phyloP scores from a whole-genome alignment of 2,888 invertebrate genomes.

The Fragum whitleyi region DNA sequence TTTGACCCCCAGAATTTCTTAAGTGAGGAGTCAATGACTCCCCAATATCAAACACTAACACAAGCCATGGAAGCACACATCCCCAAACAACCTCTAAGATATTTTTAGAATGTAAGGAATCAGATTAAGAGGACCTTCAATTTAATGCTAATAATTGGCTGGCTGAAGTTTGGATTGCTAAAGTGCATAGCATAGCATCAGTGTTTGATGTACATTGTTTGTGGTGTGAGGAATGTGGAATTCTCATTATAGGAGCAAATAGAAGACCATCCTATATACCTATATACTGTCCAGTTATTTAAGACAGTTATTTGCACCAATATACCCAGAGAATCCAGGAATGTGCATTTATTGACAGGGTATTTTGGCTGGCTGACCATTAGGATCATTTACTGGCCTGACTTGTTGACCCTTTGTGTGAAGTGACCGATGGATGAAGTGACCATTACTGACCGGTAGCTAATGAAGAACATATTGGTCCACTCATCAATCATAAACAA shows the following conservation, averaged over 20 bases:
- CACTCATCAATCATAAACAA: conserved; percentile 22
- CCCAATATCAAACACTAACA: too few relatives aligned
- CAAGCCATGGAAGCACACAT: too few relatives aligned
- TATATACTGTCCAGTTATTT: too few relatives aligned
- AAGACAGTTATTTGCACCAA: too few relatives aligned
- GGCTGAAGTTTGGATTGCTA: too few relatives aligned
- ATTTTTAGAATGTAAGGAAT: too few relatives aligned
- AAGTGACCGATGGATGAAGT: conserved; percentile 12
- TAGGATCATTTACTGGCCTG: background rate
- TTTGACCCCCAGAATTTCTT: too few relatives aligned
- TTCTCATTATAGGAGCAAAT: background rate
- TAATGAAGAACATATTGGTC: conserved; percentile 28
- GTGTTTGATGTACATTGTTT: background rate
- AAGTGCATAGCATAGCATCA: background rate
- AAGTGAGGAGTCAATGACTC: too few relatives aligned
- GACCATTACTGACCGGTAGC: conserved; percentile 20
- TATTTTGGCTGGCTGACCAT: background rate
- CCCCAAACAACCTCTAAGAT: too few relatives aligned
- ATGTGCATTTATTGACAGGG: background rate
- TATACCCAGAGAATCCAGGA: background rate
- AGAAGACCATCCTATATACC: too few relatives aligned
- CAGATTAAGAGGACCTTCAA: too few relatives aligned
- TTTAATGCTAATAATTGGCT: too few relatives aligned
- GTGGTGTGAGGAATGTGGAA: background rate
- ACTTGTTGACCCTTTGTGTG: conserved; percentile 18